Base-by-base conservation (phyloP, 35 echinoderm and acorn worm genomes). In the Eucidaris tribuloides region DNA sequence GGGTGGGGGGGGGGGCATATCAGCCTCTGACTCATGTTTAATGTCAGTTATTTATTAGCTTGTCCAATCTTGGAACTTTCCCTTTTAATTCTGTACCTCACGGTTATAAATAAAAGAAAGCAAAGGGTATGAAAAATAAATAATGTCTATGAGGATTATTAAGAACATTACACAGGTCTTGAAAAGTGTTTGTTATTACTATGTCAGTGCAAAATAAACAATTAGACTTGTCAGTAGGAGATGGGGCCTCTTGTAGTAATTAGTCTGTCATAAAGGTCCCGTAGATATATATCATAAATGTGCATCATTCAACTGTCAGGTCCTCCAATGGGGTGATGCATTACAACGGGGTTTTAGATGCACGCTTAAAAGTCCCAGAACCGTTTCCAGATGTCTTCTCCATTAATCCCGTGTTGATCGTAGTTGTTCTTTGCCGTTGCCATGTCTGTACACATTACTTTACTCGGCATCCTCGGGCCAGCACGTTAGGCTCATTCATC, bases 321-420 rank as follows among this genome's bases (percentile, higher is more conserved):
- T 27, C 37, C 37, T 64, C 37, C 61, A 64, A 64, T 64, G 14
- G 37, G 61, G 61, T 34, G 61, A 28, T 64, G 4, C 28, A 17
- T 64, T 64, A 64, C 28, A 7, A 64, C 61, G 37, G n/a, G n/a
- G n/a, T n/a, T 64, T 64, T 64, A 64, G 37, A 32, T 64, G 61
- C 61, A 32, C 61, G 61, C 61, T 64, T 64, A 64, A 64, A 34
- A 64, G 30, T 64, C 61, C n/a, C n/a, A n/a, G n/a, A n/a, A n/a
- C n/a, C n/a, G n/a, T 64, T 64, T 32, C 61, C 61, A 64, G 61
- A 64, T 64, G 61, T 64, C 37, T 64, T 64, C 22, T 34, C 61
- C 61, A 64, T 64, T 19, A 34, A 34, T 34, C 61, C 61, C 61
- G 61, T 64, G 37, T 34, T 64, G 61, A 27, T 64, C 3, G 19